Conservation (phyloP, 2,113 vertebrate species). For the Sakesphorus luctuosus region DNA sequence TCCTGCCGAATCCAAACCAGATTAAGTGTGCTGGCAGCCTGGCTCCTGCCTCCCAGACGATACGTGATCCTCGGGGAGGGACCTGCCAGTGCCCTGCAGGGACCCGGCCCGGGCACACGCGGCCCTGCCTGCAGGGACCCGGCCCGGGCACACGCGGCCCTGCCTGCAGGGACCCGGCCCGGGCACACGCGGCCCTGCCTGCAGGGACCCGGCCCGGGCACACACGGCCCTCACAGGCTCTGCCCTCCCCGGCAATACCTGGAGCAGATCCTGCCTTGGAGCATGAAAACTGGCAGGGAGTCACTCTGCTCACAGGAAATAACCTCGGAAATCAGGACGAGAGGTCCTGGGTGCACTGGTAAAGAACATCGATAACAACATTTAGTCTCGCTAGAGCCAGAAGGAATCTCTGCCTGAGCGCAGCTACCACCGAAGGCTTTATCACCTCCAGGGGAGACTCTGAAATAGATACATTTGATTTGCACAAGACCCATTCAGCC, state of each 20-base stretch:
- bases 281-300: not conserved
- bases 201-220: not conserved
- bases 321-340: not conserved
- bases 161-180: too few species aligned
- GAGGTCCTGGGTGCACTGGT: not conserved
- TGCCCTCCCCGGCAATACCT: not conserved
- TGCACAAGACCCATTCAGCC: not conserved
- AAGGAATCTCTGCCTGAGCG: not conserved
- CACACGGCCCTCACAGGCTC: not conserved
- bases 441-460: not conserved
- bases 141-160: too few species aligned
- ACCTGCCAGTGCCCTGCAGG: not conserved
- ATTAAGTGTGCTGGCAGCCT: not conserved
- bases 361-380: not conserved
- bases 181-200: not conserved
- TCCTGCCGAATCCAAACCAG: conserved; percentile 15
- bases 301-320: not conserved
- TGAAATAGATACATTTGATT: not conserved
- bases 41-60: not conserved
- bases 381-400: not conserved
- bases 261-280: not conserved
- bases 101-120: not conserved
- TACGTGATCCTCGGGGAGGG: not conserved
- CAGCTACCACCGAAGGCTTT: not conserved
- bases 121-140: not conserved